A percentile compares a stretch with the other conserved stretches of the same genome.
Conservation (phyloP, 2,888 invertebrate genomes). For the Cantharis rufa region DNA sequence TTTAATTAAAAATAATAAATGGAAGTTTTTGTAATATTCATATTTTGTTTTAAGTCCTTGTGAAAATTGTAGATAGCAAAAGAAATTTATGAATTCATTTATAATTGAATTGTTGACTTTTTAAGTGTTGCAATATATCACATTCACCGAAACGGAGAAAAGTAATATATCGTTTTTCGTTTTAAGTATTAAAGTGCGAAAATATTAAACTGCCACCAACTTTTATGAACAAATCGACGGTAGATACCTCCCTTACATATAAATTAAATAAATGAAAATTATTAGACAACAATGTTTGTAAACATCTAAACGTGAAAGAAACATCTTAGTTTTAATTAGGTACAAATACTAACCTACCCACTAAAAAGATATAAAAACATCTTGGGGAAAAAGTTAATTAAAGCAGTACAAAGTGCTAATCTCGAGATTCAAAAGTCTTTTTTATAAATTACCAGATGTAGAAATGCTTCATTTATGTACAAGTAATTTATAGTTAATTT, state of each 20-base stretch:
- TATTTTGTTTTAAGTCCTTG: background rate
- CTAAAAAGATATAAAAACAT: background rate
- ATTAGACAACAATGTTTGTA: background rate
- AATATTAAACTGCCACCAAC: background rate
- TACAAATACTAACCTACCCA: background rate
- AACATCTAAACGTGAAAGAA: background rate
- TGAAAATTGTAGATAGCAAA: background rate
- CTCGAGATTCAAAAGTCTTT: background rate
- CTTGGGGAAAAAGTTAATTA: background rate
- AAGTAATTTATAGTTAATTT: background rate
- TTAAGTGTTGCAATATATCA: background rate
- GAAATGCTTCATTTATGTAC: background rate
- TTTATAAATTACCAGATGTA: background rate
- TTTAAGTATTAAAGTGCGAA: background rate
- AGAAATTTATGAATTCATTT: background rate
- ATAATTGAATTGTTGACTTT: background rate
- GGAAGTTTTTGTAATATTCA: background rate
- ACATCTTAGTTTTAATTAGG: background rate
- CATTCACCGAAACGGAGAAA: background rate
- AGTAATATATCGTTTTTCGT: background rate
- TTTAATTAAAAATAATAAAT: background rate
- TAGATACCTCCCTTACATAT: background rate
- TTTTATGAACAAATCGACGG: background rate
- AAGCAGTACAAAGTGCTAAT: background rate
- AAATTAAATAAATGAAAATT: background rate